Evolutionary conservation across 2,113 vertebrate genomes (phyloP), one percentile per base, ranked within the genome.

Genomic region (Crotalus helleri): DNA sequence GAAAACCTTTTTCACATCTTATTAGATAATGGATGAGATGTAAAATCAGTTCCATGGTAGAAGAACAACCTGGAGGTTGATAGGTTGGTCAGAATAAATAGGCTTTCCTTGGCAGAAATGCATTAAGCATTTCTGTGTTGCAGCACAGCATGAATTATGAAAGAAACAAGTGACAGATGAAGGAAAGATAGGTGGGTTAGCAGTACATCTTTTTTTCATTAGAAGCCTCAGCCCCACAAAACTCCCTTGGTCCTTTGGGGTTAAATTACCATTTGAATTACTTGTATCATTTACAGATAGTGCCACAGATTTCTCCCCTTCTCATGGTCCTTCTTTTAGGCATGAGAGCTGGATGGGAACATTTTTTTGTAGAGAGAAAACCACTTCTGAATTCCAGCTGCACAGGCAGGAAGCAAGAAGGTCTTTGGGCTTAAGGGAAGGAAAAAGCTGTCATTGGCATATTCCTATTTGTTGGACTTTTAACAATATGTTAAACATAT

Each of bases 51-150:
- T 97, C 96, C 97, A 94, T 90, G 95, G 97, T 94, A 94, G 93
- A 96, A 93, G 94, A 96, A 95, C 95, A 94, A 95, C 96, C 97
- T 0, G 15, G 96, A 97, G 97, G 96, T 95, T 96, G 97, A 96
- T 97, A 92, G 0, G 94, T 98, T 96, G 97, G 97, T 98, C 97
- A 97, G 95, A 96, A 97, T 96, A 97, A 97, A 97, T 95, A 96
- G 97, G 96, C 93, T 95, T 97, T 96, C 95, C 95, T 95, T 94
- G 95, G 96, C 95, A 96, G 94, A 96, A 96, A 97, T 89, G 89
- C 95, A 96, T 95, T 95, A 95, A 96, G 94, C 54, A 59, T 92
- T 95, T 93, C 94, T 91, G 94, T 95, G 95, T 95, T 95, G 94
- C 90, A 91, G 93, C 44, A 89, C 95, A 96, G 92, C 92, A 93